A percentile compares a stretch with the other conserved stretches of the same genome.
phyloP scores from a whole-genome alignment of 2,113 vertebrate genomes.

The Eulacestoma nigropectus region DNA sequence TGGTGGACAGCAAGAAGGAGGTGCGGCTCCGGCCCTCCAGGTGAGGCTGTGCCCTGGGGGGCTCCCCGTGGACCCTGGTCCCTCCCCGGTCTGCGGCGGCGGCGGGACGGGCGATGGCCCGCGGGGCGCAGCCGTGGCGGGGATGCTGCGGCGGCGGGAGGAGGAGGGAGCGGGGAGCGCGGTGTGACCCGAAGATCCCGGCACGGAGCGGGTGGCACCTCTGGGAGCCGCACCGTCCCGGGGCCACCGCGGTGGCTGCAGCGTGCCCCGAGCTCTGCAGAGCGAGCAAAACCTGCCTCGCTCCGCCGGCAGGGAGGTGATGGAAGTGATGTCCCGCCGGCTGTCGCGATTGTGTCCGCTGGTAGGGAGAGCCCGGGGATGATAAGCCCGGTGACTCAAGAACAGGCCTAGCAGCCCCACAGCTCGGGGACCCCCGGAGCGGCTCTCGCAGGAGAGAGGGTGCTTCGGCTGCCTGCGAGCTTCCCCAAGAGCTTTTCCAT shows the following conservation, averaged over 20 bases:
- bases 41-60: conserved; percentile 59
- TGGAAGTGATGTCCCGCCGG: accelerated
- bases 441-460: neutral
- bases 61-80: neutral
- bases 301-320: accelerated
- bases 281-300: neutral
- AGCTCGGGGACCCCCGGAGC: neutral
- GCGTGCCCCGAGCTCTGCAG: neutral
- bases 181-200: neutral
- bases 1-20: conserved; percentile 82
- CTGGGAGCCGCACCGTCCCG: neutral
- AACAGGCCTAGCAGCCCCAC: neutral
- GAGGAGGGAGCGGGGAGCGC: neutral
- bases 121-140: neutral
- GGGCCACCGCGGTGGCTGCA: neutral
- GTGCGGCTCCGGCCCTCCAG: conserved; percentile 74
- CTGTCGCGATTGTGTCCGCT: neutral
- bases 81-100: neutral
- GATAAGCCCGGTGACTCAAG: neutral
- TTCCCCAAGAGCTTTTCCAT: neutral
- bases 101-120: neutral
- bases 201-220: neutral
- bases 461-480: neutral
- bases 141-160: neutral
- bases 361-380: neutral